Percentiles rank a stretch among this genome's conserved stretches.
phyloP scores from a whole-genome alignment of 2,797 vertebrate genomes.

The Coregonus sp. region DNA sequence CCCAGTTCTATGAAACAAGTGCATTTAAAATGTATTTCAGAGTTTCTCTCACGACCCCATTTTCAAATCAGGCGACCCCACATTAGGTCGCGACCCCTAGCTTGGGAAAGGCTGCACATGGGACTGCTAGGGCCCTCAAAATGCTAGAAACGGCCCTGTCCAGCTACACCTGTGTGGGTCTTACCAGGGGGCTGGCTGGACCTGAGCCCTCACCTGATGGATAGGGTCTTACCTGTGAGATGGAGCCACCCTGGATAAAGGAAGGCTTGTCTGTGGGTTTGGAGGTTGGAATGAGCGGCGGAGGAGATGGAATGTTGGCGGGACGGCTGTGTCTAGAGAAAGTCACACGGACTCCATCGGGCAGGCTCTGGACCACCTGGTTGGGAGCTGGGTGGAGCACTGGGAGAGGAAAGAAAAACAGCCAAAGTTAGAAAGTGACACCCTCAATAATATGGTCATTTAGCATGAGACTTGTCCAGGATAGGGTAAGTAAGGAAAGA shows the following conservation, averaged over 20 bases:
- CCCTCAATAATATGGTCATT: constrained; percentile 63
- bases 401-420: constrained; percentile 57
- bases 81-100: no score
- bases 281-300: constrained; percentile 97
- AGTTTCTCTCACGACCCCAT: no score
- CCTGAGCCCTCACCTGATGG: constrained; percentile 74
- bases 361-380: constrained; percentile 87
- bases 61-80: no score
- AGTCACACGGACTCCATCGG: constrained; percentile 88
- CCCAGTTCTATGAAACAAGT: no score
- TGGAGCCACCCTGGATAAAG: constrained; percentile 97
- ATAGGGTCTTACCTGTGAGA: constrained; percentile 86
- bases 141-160: no score
- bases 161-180: constrained; percentile 14
- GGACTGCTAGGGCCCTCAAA: no score
- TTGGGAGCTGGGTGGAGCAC: constrained; percentile 92
- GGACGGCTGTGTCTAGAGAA: constrained; percentile 90
- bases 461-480: constrained; percentile 59
- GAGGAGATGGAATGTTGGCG: constrained; percentile 88
- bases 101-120: no score
- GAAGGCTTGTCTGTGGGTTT: constrained; percentile 97
- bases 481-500: constrained; percentile 6
- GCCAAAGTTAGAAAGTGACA: constrained; percentile 54
- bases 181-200: constrained; percentile 96
- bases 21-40: no score